Percentiles rank a stretch among this genome's conserved stretches.
These are phyloP conservation scores for Ptychobarbus kaznakovi DNA, from an alignment of 2,797 vertebrate species.

Conservation along the genomic window DNA sequence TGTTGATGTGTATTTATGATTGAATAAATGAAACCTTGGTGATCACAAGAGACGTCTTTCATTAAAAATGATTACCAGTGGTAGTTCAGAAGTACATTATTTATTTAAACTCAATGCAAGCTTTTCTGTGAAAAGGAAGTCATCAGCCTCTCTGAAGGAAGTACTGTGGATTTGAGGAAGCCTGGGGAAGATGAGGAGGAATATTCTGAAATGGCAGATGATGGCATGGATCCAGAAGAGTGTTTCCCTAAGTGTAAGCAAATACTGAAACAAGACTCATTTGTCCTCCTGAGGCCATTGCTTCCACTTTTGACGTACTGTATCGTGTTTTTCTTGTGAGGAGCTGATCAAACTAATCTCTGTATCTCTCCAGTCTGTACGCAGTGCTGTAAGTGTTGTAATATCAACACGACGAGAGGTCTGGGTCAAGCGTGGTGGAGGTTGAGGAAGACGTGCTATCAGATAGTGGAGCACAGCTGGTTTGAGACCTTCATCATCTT, in stretches of 20 bases:
- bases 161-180: constrained; percentile 94
- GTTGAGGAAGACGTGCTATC: constrained; percentile 93
- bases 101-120: not conserved
- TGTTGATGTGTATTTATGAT: not conserved
- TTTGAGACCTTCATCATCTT: constrained; percentile 97
- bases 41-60: not conserved
- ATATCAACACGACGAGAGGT: constrained; percentile 74
- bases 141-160: constrained; percentile 92
- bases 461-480: constrained; percentile 93
- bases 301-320: not conserved
- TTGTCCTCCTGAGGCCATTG: not conserved
- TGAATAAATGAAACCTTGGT: no score
- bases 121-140: constrained; percentile 72
- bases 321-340: not conserved
- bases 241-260: constrained; percentile 91
- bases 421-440: constrained; percentile 87
- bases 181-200: constrained; percentile 88
- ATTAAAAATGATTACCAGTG: not conserved
- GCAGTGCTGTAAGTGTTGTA: constrained; percentile 77
- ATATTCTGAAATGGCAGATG: constrained; percentile 84
- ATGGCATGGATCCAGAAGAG: constrained; percentile 91
- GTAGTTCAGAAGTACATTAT: not conserved
- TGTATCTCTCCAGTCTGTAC: constrained; percentile 78
- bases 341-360: not conserved
- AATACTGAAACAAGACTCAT: not conserved